Evolutionary conservation across 2,797 vertebrate species (phyloP).

Genomic region (Paratrypauchen microcephalus): DNA sequence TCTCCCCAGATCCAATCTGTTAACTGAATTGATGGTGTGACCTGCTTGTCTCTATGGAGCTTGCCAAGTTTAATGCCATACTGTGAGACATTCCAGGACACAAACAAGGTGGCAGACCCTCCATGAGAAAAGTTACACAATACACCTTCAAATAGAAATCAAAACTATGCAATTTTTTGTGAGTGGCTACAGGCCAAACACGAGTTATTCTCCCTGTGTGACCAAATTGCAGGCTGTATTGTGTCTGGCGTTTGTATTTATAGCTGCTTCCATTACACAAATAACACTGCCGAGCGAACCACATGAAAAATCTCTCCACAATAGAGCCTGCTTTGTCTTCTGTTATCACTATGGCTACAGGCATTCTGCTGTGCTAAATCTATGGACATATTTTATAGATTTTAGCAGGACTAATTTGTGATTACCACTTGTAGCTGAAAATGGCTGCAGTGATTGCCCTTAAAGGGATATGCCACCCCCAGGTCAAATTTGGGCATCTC

Average conservation of each 20-base stretch:
- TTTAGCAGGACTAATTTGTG: conserved; percentile 16
- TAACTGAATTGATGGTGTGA: too few relatives aligned
- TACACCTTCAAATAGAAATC: not conserved
- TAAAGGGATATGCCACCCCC: too few relatives aligned
- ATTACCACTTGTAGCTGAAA: conserved; percentile 8
- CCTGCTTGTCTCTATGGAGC: too few relatives aligned
- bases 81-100: not conserved
- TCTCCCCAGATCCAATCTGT: too few relatives aligned
- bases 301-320: not conserved
- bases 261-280: conserved; percentile 13
- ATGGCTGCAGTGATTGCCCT: conserved; percentile 22
- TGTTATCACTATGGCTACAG: conserved; percentile 6
- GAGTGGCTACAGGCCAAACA: not conserved
- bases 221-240: conserved; percentile 5
- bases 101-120: not conserved
- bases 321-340: conserved; percentile 1
- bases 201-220: not conserved
- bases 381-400: conserved; percentile 27
- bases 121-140: not conserved
- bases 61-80: not conserved
- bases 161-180: not conserved
- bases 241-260: conserved; percentile 6
- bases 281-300: conserved; percentile 6
- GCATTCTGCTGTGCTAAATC: conserved; percentile 22
- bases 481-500: too few relatives aligned